Conservation (phyloP, 2,797 vertebrate species). For the Adrianichthys oophorus region DNA sequence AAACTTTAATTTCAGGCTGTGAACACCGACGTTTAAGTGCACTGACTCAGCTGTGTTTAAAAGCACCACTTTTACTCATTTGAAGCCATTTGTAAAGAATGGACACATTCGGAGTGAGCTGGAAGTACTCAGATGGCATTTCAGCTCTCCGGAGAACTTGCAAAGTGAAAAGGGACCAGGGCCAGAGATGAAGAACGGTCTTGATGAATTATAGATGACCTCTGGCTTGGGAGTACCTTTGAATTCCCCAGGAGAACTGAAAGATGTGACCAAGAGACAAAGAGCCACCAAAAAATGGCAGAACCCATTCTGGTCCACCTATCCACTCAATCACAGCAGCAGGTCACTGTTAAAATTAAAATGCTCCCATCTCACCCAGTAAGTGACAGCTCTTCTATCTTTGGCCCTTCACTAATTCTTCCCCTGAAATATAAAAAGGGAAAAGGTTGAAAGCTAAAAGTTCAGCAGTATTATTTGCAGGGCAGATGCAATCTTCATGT, state of each 20-base stretch:
- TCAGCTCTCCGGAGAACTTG: neutral
- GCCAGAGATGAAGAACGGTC: neutral
- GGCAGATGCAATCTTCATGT: constrained; percentile 40
- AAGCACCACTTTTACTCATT: neutral
- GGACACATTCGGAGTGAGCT: too few relatives aligned
- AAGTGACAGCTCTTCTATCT: neutral
- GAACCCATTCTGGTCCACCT: neutral
- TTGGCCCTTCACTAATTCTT: neutral
- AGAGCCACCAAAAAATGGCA: neutral
- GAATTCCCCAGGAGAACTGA: neutral
- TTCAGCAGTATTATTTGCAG: constrained; percentile 41
- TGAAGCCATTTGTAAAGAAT: neutral
- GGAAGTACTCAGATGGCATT: neutral
- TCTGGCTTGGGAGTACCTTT: neutral
- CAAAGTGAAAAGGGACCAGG: neutral
- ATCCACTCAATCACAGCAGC: neutral
- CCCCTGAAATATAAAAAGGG: neutral
- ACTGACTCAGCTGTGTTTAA: neutral
- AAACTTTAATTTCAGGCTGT: neutral
- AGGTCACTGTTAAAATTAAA: neutral
- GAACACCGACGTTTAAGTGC: neutral
- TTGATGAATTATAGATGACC: constrained; percentile 1
- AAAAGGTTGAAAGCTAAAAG: constrained; percentile 28
- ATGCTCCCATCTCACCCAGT: neutral
- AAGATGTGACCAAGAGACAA: neutral